phyloP scores from a whole-genome alignment of 2,797 vertebrate genomes.

The Nyctibius grandis region DNA sequence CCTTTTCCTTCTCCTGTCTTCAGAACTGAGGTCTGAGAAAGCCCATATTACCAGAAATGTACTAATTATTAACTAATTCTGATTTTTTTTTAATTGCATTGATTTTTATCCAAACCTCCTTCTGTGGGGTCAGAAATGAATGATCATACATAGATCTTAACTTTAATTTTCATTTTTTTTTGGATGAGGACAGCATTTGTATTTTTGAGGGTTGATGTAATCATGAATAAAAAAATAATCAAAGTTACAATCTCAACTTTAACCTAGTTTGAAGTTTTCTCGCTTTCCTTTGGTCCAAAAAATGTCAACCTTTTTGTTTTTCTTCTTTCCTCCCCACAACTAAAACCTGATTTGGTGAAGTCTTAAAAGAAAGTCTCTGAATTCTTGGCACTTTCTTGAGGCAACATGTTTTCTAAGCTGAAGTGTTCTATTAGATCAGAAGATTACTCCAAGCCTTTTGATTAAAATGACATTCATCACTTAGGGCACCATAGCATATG shows the following conservation, averaged over 20 bases:
- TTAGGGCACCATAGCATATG: neutral
- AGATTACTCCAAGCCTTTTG: conserved; percentile 18
- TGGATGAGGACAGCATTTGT: rapidly evolving
- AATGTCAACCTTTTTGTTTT: neutral
- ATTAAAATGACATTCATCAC: conserved; percentile 55
- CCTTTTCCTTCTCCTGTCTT: neutral
- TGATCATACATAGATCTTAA: neutral
- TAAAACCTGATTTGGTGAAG: neutral
- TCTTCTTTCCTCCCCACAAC: too few relatives aligned
- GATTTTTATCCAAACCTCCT: neutral
- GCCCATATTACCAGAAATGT: neutral
- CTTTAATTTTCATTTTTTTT: neutral
- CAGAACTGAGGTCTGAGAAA: neutral
- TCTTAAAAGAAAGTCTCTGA: neutral
- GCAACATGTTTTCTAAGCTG: neutral
- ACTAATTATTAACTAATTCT: neutral
- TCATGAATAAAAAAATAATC: neutral
- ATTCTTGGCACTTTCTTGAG: neutral
- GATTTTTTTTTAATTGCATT: neutral
- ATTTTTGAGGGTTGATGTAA: neutral
- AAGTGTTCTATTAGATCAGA: conserved; percentile 1
- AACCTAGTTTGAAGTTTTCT: neutral
- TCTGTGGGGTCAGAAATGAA: neutral
- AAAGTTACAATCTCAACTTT: neutral
- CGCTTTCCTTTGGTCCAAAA: neutral